phyloP scores from a whole-genome alignment of 2,113 vertebrate genomes.

The Dipodomys merriami region DNA sequence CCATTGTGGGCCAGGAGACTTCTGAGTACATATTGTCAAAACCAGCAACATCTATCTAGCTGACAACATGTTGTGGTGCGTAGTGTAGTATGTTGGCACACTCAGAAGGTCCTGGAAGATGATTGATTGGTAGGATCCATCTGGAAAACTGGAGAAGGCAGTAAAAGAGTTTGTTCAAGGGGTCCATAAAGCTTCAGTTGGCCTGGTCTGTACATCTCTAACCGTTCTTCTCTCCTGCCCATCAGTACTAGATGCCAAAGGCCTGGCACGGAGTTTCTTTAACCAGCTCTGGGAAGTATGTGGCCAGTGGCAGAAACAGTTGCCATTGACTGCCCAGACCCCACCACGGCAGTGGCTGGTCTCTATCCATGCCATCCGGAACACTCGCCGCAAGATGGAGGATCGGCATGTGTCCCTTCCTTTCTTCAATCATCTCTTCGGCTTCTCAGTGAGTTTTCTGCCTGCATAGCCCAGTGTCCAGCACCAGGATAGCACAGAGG shows the following conservation, averaged over 20 bases:
- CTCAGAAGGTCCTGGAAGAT: neutral
- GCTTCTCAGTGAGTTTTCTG: constrained; percentile 86
- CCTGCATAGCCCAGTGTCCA: accelerated
- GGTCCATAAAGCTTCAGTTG: neutral
- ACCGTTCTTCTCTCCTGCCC: neutral
- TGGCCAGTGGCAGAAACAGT: constrained; percentile 85
- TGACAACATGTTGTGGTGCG: neutral
- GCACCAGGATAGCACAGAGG: neutral
- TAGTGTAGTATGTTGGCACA: neutral
- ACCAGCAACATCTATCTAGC: too few relatives aligned
- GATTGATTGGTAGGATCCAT: neutral
- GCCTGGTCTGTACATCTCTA: neutral
- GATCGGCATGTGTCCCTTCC: constrained; percentile 92
- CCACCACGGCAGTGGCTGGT: constrained; percentile 80
- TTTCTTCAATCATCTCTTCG: constrained; percentile 93
- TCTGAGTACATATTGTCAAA: neutral
- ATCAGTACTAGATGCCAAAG: constrained; percentile 89
- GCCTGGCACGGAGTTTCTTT: constrained; percentile 89
- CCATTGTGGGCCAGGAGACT: accelerated
- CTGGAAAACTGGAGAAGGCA: neutral
- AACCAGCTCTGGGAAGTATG: constrained; percentile 89
- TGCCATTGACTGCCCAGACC: neutral
- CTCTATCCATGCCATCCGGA: constrained; percentile 93
- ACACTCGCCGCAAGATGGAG: constrained; percentile 96
- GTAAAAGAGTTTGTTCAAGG: neutral